Base-by-base conservation (phyloP, 1,140 invertebrate genomes). In the Papilio dardanus region DNA sequence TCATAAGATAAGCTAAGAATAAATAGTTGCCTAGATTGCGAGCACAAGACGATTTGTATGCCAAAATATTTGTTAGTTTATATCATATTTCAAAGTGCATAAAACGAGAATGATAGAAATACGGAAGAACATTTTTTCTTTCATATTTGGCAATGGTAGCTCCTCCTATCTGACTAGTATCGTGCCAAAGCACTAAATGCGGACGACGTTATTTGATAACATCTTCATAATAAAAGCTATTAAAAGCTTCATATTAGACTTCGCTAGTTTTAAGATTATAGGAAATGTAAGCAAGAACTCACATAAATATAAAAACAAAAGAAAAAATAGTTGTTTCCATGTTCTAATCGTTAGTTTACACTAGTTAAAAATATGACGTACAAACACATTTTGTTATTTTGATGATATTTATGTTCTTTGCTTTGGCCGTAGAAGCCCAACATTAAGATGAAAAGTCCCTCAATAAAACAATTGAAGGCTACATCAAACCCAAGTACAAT, bases 151-250 rank as follows among this genome's bases (percentile, higher is more conserved):
- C 54, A 58, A 54, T 8, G 40, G 6, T 21, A 3, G 5, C 46
- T 21, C 46, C 21, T 37, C 35, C 8, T 28, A 30, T 30, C 54
- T 28, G 3, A 14, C 24, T 54, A 14, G 2, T 28, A 14, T 62
- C 24, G 24, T 62, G 54, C 54, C 54, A 62, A 28, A 62, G 46
- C 19, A 28, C 8, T 62, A 62, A 58, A 62, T 28, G 54, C 24
- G 50, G 50, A 28, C 24, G 54, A 62, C 21, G 10, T 28, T 24
- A 54, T 8, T 54, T 24, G 21, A 54, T 54, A 54, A 54, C 3
- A 54, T 54, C 50, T 54, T 28, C 19, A 28, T 54, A 54, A 21
- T 54, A 54, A 54, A 54, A 54, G 50, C 50, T 54, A 54, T 54
- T 54, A 54, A 54, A 24, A 54, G 50, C 10, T 54, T 10, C 50